Percentiles rank a stretch among this genome's conserved stretches.
Conservation (phyloP, 2,113 vertebrate genomes). For the Arizona elegans region DNA sequence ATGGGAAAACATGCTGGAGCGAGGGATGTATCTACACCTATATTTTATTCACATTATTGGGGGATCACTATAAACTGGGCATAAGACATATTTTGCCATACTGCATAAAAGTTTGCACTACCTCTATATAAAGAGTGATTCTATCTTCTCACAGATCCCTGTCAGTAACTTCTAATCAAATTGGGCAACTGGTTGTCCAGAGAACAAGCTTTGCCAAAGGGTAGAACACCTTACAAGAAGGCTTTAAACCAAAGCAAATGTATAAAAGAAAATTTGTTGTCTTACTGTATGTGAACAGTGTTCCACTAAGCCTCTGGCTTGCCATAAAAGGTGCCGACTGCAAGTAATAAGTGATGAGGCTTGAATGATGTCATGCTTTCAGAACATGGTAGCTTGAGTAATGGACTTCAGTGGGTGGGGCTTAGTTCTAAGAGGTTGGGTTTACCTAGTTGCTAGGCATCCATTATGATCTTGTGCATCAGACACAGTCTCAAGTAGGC, state of each 20-base stretch:
- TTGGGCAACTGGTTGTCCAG: no score
- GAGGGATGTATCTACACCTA: background rate
- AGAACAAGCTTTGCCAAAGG: background rate
- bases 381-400: background rate
- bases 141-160: background rate
- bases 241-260: background rate
- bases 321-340: background rate
- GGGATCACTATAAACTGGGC: background rate
- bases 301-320: background rate
- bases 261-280: background rate
- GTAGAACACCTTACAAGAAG: background rate
- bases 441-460: slow-evolving; percentile 18
- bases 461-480: slow-evolving; percentile 7
- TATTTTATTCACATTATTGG: background rate
- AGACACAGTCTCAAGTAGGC: background rate
- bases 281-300: background rate
- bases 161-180: background rate
- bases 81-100: background rate
- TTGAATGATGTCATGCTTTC: background rate
- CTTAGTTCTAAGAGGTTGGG: background rate
- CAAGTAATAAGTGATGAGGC: background rate
- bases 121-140: background rate
- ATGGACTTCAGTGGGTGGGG: background rate
- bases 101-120: background rate
- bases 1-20: background rate